These are phyloP conservation scores for Oxycera nigricornis DNA, from an alignment of 2,888 invertebrate species.

Conservation along the genomic window DNA sequence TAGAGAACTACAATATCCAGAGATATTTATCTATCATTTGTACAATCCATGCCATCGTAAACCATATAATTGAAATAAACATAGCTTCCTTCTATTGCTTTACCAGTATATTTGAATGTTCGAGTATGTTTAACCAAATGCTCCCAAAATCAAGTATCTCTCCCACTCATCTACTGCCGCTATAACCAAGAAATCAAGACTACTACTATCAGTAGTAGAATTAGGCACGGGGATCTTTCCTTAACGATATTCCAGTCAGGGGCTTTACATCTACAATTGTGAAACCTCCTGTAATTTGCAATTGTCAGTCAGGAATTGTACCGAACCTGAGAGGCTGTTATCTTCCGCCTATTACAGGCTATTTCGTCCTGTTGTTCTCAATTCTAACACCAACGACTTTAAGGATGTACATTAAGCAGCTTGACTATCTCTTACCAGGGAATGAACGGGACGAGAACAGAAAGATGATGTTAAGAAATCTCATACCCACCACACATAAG, in stretches of 20 bases:
- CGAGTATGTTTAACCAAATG: no score
- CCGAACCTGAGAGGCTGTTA: constrained; percentile 44
- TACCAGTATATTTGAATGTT: no score
- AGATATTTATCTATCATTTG: no score
- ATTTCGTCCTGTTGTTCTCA: constrained; percentile 12
- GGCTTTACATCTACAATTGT: constrained; percentile 33
- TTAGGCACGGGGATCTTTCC: constrained; percentile 42
- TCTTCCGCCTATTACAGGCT: constrained; percentile 44
- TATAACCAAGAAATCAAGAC: neutral
- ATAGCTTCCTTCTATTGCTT: no score
- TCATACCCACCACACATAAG: constrained; percentile 26
- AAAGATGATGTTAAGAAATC: constrained; percentile 18
- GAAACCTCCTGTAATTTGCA: constrained; percentile 47
- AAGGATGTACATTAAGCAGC: constrained; percentile 16
- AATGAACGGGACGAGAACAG: neutral
- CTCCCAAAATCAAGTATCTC: no score
- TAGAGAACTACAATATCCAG: no score
- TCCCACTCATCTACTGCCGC: no score
- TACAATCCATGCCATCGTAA: no score
- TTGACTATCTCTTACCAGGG: neutral
- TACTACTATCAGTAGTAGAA: constrained; percentile 26
- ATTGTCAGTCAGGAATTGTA: constrained; percentile 44
- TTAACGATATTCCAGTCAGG: constrained; percentile 41
- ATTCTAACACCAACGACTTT: constrained; percentile 31
- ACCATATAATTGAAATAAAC: no score